Evolutionary conservation across 2,113 vertebrate species (phyloP).

Genomic region (Vanacampus margaritifer): DNA sequence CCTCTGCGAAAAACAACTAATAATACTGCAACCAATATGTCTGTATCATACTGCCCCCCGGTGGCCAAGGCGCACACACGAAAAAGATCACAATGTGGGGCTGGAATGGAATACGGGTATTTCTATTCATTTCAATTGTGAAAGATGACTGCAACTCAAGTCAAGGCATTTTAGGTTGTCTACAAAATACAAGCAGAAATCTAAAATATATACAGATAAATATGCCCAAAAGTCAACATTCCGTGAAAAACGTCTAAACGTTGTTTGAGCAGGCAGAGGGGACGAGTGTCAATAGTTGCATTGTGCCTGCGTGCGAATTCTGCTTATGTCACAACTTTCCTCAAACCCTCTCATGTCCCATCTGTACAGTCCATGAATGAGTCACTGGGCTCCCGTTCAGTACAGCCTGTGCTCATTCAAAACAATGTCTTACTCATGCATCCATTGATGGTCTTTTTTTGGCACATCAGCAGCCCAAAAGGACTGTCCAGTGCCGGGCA

Average conservation of each 20-base stretch:
- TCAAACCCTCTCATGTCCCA: slow-evolving; percentile 20
- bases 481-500: slow-evolving; percentile 7
- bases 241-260: not conserved
- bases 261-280: not conserved
- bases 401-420: slow-evolving; percentile 44
- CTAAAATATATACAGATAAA: too few species aligned
- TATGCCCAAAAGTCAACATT: not conserved
- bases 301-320: slow-evolving; percentile 12
- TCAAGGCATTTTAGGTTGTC: too few species aligned
- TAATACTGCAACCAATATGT: too few species aligned
- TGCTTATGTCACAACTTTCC: slow-evolving; percentile 23
- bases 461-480: not conserved
- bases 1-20: too few species aligned
- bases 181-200: too few species aligned
- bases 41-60: too few species aligned
- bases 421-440: slow-evolving; percentile 11
- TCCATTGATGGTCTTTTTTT: not conserved
- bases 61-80: too few species aligned
- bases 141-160: too few species aligned
- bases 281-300: not conserved
- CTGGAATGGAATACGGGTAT: too few species aligned
- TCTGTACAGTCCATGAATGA: slow-evolving; percentile 29
- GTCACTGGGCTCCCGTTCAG: slow-evolving; percentile 7
- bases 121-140: too few species aligned
- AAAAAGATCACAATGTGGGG: too few species aligned